A percentile compares a stretch with the other conserved stretches of the same genome.
Evolutionary conservation across 2,113 vertebrate genomes (phyloP).

Genomic region (Pelmatolapia mariae): DNA sequence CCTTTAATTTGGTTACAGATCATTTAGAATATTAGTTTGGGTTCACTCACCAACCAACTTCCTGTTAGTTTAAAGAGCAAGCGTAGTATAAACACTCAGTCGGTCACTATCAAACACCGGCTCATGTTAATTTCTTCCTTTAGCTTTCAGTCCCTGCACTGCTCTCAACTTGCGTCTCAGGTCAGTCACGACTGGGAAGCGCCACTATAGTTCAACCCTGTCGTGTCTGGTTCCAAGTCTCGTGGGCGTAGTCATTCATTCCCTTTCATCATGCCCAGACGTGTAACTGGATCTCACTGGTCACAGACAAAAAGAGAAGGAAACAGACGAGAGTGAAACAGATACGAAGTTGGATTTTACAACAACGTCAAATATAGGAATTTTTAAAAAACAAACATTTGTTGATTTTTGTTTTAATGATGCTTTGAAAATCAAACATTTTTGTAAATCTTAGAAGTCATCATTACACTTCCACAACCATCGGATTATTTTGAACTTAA

Average conservation of each 20-base stretch:
- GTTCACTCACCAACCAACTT: not conserved
- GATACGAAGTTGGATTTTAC: not conserved
- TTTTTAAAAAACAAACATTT: not conserved
- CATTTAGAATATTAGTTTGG: not conserved
- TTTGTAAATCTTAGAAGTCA: not conserved
- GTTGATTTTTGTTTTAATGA: not conserved
- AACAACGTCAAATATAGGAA: not conserved
- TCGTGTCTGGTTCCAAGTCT: not conserved
- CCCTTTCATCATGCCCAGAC: not conserved
- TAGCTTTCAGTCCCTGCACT: not conserved
- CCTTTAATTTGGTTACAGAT: not conserved
- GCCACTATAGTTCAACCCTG: not conserved
- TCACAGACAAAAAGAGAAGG: not conserved
- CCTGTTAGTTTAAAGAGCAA: not conserved
- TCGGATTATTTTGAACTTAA: not conserved
- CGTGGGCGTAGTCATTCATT: not conserved
- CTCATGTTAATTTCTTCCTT: not conserved
- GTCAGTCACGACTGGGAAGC: not conserved
- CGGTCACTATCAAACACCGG: not conserved
- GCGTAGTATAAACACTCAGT: not conserved
- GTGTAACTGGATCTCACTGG: not conserved
- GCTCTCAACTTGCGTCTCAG: not conserved
- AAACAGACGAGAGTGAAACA: not conserved
- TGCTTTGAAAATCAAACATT: not conserved
- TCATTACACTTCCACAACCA: not conserved